Evolutionary conservation across 2,113 vertebrate genomes (phyloP).

Genomic region (Dicentrarchus labrax): DNA sequence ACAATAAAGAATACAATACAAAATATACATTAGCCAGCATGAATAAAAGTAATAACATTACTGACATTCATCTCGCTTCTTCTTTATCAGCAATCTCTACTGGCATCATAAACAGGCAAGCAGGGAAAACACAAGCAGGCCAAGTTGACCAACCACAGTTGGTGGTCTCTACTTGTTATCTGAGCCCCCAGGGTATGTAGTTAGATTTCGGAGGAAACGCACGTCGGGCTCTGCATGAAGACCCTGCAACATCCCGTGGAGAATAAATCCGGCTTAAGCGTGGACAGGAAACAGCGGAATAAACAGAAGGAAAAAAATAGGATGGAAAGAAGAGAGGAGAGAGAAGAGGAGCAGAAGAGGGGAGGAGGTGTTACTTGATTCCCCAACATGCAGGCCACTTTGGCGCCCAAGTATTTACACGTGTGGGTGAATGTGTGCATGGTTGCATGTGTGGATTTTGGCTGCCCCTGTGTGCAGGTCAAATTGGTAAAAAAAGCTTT

Average conservation of each 20-base stretch:
- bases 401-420: conserved; percentile 56
- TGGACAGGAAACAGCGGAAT: conserved; percentile 43
- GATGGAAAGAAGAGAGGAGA: conserved; percentile 34
- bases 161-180: conserved; percentile 23
- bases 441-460: conserved; percentile 52
- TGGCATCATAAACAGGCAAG: not conserved
- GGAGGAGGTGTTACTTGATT: conserved; percentile 51
- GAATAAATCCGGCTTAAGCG: conserved; percentile 46
- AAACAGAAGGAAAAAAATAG: conserved; percentile 49
- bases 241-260: conserved; percentile 5
- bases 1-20: not conserved
- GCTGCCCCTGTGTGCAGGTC: conserved; percentile 49
- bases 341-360: conserved; percentile 6
- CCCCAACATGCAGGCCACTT: conserved; percentile 41
- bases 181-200: conserved; percentile 19
- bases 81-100: not conserved
- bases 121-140: not conserved
- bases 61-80: not conserved
- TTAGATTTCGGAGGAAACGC: conserved; percentile 20
- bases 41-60: not conserved
- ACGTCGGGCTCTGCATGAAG: not conserved
- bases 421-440: conserved; percentile 20
- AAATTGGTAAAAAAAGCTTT: conserved; percentile 73
- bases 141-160: not conserved
- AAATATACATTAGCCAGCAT: conserved; percentile 1